These are phyloP conservation scores for Drosophila kanekoi DNA, from an alignment of 2,888 invertebrate genomes.

Conservation along the genomic window DNA sequence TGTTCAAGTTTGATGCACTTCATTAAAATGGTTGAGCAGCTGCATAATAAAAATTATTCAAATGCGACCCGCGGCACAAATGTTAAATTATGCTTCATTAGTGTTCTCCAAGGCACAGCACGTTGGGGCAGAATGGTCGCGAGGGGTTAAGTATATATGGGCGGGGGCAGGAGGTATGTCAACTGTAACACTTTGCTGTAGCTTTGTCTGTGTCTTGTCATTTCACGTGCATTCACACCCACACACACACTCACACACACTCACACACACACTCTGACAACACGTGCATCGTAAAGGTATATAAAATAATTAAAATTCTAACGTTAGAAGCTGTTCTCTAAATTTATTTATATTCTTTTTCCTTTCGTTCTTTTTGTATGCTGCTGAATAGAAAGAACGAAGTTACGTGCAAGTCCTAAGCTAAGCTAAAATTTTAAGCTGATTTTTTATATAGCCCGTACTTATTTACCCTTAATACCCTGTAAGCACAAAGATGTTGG, in stretches of 20 bases:
- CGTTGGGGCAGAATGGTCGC: conserved; percentile 6
- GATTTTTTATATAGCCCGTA: conserved; percentile 39
- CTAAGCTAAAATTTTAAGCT: conserved; percentile 65
- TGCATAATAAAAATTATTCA: conserved; percentile 63
- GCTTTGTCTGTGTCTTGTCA: conserved; percentile 63
- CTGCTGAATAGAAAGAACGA: conserved; percentile 65
- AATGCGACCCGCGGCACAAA: conserved; percentile 54
- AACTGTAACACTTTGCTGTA: conserved; percentile 43
- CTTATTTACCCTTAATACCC: conserved; percentile 15
- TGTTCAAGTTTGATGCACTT: conserved; percentile 28
- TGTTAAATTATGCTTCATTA: conserved; percentile 79
- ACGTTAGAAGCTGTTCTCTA: conserved; percentile 56
- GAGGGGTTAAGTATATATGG: conserved; percentile 8
- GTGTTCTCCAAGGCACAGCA: conserved; percentile 50
- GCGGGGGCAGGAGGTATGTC: conserved; percentile 34
- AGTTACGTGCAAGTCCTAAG: conserved; percentile 59
- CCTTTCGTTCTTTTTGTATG: conserved; percentile 42
- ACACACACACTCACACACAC: conserved; percentile 16
- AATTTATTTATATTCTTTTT: conserved; percentile 29
- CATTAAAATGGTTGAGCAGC: conserved; percentile 65
- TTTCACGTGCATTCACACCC: conserved; percentile 57
- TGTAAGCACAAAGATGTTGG: not conserved
- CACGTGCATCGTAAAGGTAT: conserved; percentile 45
- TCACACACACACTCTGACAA: conserved; percentile 17
- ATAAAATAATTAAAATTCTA: conserved; percentile 79